Percentiles rank a stretch among this genome's conserved stretches.
Conservation (phyloP, 2,888 invertebrate genomes). For the Scaptomyza polygonia region DNA sequence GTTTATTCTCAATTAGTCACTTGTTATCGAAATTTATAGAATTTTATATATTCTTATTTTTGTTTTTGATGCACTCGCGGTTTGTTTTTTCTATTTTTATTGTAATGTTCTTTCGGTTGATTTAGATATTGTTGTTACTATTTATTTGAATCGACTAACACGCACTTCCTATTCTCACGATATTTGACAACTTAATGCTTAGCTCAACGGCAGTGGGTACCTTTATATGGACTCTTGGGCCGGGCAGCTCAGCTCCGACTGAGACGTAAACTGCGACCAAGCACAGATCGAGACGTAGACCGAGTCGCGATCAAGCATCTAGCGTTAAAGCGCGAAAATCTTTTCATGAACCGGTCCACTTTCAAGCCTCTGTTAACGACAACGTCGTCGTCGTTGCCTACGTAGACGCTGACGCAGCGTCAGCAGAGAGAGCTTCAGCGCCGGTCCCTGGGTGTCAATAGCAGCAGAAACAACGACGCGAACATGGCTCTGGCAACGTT, state of each 20-base stretch:
- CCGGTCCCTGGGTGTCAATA: conserved; percentile 53
- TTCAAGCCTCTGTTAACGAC: conserved; percentile 59
- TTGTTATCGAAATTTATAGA: neutral
- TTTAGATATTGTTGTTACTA: too few species aligned
- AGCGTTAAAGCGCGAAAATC: conserved; percentile 61
- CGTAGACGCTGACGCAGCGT: conserved; percentile 15
- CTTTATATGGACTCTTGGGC: conserved; percentile 80
- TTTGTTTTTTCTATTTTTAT: neutral
- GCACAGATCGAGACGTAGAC: conserved; percentile 38
- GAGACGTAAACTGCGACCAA: conserved; percentile 32
- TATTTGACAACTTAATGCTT: conserved; percentile 76
- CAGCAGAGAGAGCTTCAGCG: conserved; percentile 13
- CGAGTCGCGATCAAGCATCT: conserved; percentile 45
- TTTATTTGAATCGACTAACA: conserved; percentile 67
- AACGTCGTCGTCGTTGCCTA: conserved; percentile 2
- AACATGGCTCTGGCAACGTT: conserved; percentile 18
- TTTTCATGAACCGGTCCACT: conserved; percentile 75
- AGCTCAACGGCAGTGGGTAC: conserved; percentile 65
- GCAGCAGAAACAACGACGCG: conserved; percentile 24
- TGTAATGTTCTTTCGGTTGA: conserved; percentile 3
- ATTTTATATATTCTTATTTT: neutral
- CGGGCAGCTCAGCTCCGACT: conserved; percentile 54
- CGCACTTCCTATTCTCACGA: conserved; percentile 81
- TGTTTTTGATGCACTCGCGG: conserved; percentile 9
- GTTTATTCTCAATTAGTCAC: conserved; percentile 9